A percentile compares a stretch with the other conserved stretches of the same genome.
Evolutionary conservation across 2,888 invertebrate species (phyloP).

Genomic region (Seira musarum): DNA sequence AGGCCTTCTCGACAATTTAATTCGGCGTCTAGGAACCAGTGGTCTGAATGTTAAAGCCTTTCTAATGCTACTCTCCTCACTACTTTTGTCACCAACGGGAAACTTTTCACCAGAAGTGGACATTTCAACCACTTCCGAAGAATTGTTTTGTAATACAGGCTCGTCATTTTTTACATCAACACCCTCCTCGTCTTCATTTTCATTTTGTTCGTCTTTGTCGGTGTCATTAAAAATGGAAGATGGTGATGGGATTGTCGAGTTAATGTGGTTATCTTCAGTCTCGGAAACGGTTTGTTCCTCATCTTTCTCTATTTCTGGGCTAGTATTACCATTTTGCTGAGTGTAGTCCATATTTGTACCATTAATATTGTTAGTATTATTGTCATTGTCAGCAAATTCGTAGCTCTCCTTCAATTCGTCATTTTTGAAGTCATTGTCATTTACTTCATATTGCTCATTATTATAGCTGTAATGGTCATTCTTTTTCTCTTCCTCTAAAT

Average conservation of each 20-base stretch:
- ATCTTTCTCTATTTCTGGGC: neutral
- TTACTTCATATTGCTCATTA: neutral
- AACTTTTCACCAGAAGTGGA: neutral
- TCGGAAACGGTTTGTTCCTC: neutral
- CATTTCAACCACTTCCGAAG: neutral
- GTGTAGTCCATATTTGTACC: neutral
- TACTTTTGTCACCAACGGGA: neutral
- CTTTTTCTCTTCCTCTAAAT: constrained; percentile 18
- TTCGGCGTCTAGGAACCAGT: constrained; percentile 35
- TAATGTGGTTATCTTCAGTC: constrained; percentile 33
- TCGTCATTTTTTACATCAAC: constrained; percentile 15
- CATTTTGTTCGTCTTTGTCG: neutral
- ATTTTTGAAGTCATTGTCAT: neutral
- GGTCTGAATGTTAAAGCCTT: constrained; percentile 24
- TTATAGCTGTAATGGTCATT: constrained; percentile 4
- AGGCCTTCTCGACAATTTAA: constrained; percentile 29
- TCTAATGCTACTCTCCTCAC: neutral
- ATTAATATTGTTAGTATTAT: no score
- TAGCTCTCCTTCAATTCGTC: neutral
- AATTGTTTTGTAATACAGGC: constrained; percentile 34
- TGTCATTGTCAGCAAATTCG: no score
- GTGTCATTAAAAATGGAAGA: constrained; percentile 16
- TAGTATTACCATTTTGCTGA: neutral
- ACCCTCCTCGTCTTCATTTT: neutral
- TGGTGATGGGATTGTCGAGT: constrained; percentile 12